Evolutionary conservation across 2,797 vertebrate genomes (phyloP).

Genomic region (Bovichtus diacanthus): DNA sequence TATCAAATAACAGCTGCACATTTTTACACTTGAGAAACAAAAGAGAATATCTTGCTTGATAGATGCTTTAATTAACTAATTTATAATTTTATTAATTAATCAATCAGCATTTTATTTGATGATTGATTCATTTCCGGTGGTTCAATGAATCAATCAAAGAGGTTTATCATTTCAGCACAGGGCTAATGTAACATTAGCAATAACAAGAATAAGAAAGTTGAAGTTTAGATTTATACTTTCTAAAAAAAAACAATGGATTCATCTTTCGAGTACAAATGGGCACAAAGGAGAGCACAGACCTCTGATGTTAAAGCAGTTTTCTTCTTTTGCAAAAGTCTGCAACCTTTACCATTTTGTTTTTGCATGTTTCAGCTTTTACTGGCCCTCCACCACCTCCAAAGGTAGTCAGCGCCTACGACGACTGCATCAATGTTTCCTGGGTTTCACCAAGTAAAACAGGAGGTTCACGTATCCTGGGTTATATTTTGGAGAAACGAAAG

Average conservation of each 20-base stretch:
- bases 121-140: not conserved
- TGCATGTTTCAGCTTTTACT: slow-evolving; percentile 81
- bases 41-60: no score
- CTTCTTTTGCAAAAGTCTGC: not conserved
- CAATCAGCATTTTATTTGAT: no score
- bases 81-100: no score
- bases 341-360: not conserved
- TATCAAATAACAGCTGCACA: not conserved
- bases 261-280: not conserved
- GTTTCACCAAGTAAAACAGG: slow-evolving; percentile 80
- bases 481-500: slow-evolving; percentile 89
- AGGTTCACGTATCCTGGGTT: slow-evolving; percentile 86
- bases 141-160: not conserved
- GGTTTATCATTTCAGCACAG: not conserved
- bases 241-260: not conserved
- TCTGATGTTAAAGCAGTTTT: not conserved
- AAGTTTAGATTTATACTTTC: not conserved
- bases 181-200: not conserved
- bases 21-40: not conserved
- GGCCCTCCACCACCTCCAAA: slow-evolving; percentile 85
- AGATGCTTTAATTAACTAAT: no score
- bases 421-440: slow-evolving; percentile 87
- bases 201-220: not conserved
- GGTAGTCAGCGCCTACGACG: slow-evolving; percentile 81
- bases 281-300: not conserved